phyloP scores from a whole-genome alignment of 2,113 vertebrate genomes.

The Nettapus auritus region DNA sequence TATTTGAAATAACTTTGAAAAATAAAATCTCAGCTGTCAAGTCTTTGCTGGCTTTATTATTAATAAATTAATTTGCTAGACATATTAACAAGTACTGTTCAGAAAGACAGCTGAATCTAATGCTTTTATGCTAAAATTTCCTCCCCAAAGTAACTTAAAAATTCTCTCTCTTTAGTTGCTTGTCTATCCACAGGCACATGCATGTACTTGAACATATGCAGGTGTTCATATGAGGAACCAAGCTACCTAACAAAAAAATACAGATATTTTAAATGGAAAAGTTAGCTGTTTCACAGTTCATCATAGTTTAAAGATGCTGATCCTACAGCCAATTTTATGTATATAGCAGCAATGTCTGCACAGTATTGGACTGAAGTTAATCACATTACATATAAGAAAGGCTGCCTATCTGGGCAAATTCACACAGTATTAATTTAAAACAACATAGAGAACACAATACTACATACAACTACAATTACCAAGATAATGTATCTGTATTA shows the following conservation, averaged over 20 bases:
- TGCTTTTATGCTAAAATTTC: neutral
- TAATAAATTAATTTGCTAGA: neutral
- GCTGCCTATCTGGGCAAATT: neutral
- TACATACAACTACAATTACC: neutral
- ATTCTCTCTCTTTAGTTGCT: neutral
- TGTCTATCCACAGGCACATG: neutral
- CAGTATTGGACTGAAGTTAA: neutral
- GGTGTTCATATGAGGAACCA: neutral
- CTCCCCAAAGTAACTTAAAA: neutral
- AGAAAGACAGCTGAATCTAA: neutral
- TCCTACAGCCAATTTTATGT: neutral
- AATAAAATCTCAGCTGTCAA: neutral
- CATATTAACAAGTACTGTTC: neutral
- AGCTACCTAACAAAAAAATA: neutral
- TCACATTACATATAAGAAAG: neutral
- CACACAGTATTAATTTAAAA: neutral
- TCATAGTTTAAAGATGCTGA: neutral
- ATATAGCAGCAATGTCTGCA: neutral
- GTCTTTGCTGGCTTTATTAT: neutral
- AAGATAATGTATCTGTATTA: neutral
- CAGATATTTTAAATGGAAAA: neutral
- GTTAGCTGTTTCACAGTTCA: neutral
- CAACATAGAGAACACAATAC: neutral
- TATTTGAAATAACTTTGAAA: neutral
- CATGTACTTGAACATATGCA: neutral